Percentiles rank a stretch among this genome's conserved stretches.
These are phyloP conservation scores for Araneus ventricosus DNA, from an alignment of 1,140 invertebrate genomes.

Conservation along the genomic window DNA sequence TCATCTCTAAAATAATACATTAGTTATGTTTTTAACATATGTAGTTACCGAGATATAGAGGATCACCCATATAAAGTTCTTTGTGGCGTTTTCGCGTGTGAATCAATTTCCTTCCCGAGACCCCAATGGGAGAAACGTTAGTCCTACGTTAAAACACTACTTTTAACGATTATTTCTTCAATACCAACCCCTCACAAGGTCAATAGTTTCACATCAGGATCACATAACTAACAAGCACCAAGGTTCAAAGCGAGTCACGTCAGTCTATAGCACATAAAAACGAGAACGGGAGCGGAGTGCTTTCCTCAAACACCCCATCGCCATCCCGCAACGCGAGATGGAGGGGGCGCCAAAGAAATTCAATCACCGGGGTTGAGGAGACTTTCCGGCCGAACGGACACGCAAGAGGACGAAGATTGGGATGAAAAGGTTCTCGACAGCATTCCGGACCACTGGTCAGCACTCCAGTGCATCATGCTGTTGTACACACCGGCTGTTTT, in stretches of 20 bases:
- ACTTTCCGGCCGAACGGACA: constrained; percentile 26
- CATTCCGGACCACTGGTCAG: constrained; percentile 60
- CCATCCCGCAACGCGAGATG: neutral
- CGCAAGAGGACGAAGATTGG: constrained; percentile 53
- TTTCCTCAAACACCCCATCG: neutral
- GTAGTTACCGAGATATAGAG: too few relatives aligned
- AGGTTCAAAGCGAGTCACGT: neutral
- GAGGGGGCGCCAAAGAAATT: constrained; percentile 66
- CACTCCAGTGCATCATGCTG: constrained; percentile 59
- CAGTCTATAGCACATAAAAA: neutral
- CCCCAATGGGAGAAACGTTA: too few relatives aligned
- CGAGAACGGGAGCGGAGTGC: neutral
- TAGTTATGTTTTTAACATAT: too few relatives aligned
- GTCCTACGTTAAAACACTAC: too few relatives aligned
- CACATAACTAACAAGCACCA: too few relatives aligned
- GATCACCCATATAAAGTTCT: too few relatives aligned
- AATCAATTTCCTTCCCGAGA: too few relatives aligned
- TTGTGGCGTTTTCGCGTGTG: too few relatives aligned
- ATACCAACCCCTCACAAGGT: too few relatives aligned
- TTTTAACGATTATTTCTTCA: too few relatives aligned
- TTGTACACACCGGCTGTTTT: constrained; percentile 46
- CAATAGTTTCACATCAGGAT: neutral
- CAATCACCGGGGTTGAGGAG: constrained; percentile 50
- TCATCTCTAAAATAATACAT: too few relatives aligned
- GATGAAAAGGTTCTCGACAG: constrained; percentile 31